Conservation (phyloP, 2,797 vertebrate species). For the Anabacerthia variegaticeps region DNA sequence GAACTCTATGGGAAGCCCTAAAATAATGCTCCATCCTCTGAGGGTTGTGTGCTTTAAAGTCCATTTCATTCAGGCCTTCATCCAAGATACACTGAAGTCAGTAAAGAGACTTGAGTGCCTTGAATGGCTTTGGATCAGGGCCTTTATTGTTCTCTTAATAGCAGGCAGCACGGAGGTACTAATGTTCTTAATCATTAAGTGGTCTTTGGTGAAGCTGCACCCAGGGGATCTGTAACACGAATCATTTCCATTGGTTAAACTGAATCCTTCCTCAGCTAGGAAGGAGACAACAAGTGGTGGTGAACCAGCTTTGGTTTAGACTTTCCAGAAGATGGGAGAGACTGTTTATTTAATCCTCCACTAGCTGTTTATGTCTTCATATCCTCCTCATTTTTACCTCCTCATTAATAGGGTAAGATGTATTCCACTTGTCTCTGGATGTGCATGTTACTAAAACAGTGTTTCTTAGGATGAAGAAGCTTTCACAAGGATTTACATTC, state of each 20-base stretch:
- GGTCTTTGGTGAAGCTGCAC: neutral
- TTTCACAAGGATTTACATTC: neutral
- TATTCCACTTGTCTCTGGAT: neutral
- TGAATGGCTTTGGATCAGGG: constrained; percentile 37
- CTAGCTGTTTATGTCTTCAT: constrained; percentile 42
- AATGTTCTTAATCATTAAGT: constrained; percentile 13
- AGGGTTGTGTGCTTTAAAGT: constrained; percentile 19
- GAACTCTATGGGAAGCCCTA: constrained; percentile 42
- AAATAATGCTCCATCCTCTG: constrained; percentile 33
- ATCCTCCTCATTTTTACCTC: constrained; percentile 8
- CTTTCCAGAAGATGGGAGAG: constrained; percentile 2
- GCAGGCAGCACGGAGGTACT: neutral
- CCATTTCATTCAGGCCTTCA: constrained; percentile 35
- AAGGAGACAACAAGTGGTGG: constrained; percentile 5
- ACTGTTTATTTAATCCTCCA: constrained; percentile 51
- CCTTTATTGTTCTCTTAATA: constrained; percentile 45
- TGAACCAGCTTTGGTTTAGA: constrained; percentile 49
- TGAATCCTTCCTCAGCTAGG: constrained; percentile 1
- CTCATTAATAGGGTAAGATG: constrained; percentile 28
- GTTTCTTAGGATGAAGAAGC: neutral
- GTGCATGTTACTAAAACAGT: neutral
- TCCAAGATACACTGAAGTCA: constrained; percentile 52
- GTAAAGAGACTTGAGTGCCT: neutral
- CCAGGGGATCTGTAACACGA: neutral
- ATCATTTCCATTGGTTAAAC: neutral